These are phyloP conservation scores for Macquaria australasica DNA, from an alignment of 2,113 vertebrate species.

Conservation along the genomic window DNA sequence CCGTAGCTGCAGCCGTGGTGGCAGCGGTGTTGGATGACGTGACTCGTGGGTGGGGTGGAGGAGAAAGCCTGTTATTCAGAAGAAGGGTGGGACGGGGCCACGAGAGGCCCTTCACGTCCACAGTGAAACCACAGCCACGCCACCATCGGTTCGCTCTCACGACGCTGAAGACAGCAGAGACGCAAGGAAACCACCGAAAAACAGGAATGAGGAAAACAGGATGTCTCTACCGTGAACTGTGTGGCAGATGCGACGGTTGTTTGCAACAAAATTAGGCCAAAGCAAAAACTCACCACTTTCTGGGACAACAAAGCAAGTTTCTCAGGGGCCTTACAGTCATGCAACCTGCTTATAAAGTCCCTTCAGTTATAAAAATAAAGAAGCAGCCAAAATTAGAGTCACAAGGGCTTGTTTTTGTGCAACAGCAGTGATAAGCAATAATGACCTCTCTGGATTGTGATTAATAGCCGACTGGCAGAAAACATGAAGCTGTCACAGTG, in stretches of 20 bases:
- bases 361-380: background rate
- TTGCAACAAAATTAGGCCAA: slow-evolving; percentile 16
- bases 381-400: slow-evolving; percentile 21
- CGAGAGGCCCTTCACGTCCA: slow-evolving; percentile 58
- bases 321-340: background rate
- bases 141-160: slow-evolving; percentile 40
- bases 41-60: slow-evolving; percentile 65
- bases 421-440: slow-evolving; percentile 26
- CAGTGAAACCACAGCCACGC: slow-evolving; percentile 60
- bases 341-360: slow-evolving; percentile 4
- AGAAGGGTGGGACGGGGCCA: slow-evolving; percentile 65
- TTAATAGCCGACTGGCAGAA: slow-evolving; percentile 32
- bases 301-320: slow-evolving; percentile 9
- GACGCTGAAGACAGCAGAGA: slow-evolving; percentile 24
- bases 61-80: slow-evolving; percentile 72
- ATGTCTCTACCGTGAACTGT: slow-evolving; percentile 24
- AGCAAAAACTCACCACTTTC: slow-evolving; percentile 1
- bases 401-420: background rate
- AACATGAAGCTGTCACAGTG: slow-evolving; percentile 30
- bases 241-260: background rate
- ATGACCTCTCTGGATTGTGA: slow-evolving; percentile 37
- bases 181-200: slow-evolving; percentile 33
- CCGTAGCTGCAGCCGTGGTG: slow-evolving; percentile 36
- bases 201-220: slow-evolving; percentile 65
- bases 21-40: slow-evolving; percentile 58